Conservation (phyloP, 2,888 invertebrate species). For the Venusia cambrica region DNA sequence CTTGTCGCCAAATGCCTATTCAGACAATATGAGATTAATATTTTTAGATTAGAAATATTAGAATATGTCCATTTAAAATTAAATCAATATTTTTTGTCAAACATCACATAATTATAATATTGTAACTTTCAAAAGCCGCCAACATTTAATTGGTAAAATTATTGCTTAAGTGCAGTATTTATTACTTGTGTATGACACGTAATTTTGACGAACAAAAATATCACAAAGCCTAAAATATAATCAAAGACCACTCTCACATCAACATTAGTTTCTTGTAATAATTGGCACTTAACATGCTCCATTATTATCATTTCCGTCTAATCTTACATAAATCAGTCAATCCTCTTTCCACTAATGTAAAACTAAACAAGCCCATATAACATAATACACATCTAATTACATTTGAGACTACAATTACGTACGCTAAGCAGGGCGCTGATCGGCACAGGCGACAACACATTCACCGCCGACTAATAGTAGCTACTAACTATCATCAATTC, state of each 20-base stretch:
- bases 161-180: slow-evolving; percentile 51
- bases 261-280: slow-evolving; percentile 40
- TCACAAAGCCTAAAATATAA: slow-evolving; percentile 48
- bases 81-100: background rate
- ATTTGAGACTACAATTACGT: slow-evolving; percentile 64
- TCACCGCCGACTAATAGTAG: slow-evolving; percentile 52
- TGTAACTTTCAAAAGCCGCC: slow-evolving; percentile 14
- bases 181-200: slow-evolving; percentile 32
- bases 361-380: slow-evolving; percentile 52
- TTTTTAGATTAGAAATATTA: slow-evolving; percentile 3
- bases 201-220: slow-evolving; percentile 43
- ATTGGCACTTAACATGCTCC: slow-evolving; percentile 65
- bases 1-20: slow-evolving; percentile 46
- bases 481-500: slow-evolving; percentile 53
- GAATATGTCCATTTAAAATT: slow-evolving; percentile 2
- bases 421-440: slow-evolving; percentile 66
- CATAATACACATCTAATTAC: slow-evolving; percentile 56
- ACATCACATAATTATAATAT: slow-evolving; percentile 4
- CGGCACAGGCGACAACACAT: slow-evolving; percentile 56
- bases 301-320: slow-evolving; percentile 47
- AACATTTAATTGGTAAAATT: slow-evolving; percentile 40
- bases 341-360: slow-evolving; percentile 51
- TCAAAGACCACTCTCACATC: slow-evolving; percentile 37
- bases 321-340: slow-evolving; percentile 68
- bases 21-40: slow-evolving; percentile 31